These are phyloP conservation scores for Rhynchomys soricoides DNA, from an alignment of 2,113 vertebrate genomes.

Conservation along the genomic window DNA sequence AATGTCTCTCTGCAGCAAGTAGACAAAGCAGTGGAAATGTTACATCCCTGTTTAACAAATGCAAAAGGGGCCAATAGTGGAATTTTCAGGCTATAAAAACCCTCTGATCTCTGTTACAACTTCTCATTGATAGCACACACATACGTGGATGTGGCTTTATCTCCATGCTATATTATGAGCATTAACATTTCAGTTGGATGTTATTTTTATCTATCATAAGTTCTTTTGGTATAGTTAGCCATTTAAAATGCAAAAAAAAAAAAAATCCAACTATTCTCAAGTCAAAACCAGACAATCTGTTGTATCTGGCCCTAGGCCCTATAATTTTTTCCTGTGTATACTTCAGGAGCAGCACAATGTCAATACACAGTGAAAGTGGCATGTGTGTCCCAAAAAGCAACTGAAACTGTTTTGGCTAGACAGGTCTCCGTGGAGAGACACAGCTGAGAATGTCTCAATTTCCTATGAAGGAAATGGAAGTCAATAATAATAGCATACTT, in stretches of 20 bases:
- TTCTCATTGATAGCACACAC: not conserved
- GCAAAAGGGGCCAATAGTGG: not conserved
- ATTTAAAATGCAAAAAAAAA: not conserved
- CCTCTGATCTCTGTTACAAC: not conserved
- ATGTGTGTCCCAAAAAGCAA: not conserved
- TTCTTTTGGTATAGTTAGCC: not conserved
- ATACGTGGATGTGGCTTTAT: not conserved
- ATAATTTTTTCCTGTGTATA: not conserved
- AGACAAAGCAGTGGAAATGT: not conserved
- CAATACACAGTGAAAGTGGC: not conserved
- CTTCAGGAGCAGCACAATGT: not conserved
- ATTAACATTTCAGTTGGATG: not conserved
- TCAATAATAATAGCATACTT: not conserved
- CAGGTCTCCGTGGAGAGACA: fast-evolving
- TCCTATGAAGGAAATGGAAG: not conserved
- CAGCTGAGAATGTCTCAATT: not conserved
- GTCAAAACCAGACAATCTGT: not conserved
- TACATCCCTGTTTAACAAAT: not conserved
- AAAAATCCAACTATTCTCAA: not conserved
- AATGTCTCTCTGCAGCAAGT: not conserved
- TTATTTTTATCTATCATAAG: not conserved
- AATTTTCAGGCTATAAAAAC: not conserved
- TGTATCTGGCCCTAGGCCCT: too few species aligned
- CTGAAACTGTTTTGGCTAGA: not conserved
- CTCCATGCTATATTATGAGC: not conserved